phyloP scores from a whole-genome alignment of 2,888 invertebrate genomes.

The Chrysomela aeneicollis region DNA sequence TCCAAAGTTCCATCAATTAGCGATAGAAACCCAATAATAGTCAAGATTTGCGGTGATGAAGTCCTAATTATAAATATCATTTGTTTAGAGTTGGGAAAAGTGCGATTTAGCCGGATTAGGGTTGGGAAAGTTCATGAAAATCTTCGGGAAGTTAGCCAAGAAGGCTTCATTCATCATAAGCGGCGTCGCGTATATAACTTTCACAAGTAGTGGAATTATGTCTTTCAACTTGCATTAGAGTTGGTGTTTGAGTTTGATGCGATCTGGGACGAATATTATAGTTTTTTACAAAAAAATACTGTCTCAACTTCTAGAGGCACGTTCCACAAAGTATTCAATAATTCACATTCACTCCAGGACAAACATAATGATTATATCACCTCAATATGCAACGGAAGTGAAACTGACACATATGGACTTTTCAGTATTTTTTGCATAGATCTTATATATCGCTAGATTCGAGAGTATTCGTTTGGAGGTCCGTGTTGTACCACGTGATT shows the following conservation, averaged over 20 bases:
- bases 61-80: constrained; percentile 31
- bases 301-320: no score
- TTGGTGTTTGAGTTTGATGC: neutral
- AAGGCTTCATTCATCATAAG: neutral
- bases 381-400: no score
- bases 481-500: no score
- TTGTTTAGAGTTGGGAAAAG: constrained; percentile 24
- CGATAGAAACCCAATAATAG: constrained; percentile 24
- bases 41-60: constrained; percentile 28
- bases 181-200: neutral
- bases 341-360: no score
- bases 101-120: constrained; percentile 15
- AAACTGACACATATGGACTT: no score
- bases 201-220: constrained; percentile 1
- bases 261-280: neutral
- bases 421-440: no score
- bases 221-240: neutral
- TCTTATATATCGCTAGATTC: no score
- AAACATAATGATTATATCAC: no score
- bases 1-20: constrained; percentile 31
- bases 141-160: constrained; percentile 5
- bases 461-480: no score
- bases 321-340: no score
- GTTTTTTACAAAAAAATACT: neutral
- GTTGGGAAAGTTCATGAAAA: constrained; percentile 1